These are phyloP conservation scores for Lerema accius DNA, from an alignment of 1,140 invertebrate genomes.

Conservation along the genomic window DNA sequence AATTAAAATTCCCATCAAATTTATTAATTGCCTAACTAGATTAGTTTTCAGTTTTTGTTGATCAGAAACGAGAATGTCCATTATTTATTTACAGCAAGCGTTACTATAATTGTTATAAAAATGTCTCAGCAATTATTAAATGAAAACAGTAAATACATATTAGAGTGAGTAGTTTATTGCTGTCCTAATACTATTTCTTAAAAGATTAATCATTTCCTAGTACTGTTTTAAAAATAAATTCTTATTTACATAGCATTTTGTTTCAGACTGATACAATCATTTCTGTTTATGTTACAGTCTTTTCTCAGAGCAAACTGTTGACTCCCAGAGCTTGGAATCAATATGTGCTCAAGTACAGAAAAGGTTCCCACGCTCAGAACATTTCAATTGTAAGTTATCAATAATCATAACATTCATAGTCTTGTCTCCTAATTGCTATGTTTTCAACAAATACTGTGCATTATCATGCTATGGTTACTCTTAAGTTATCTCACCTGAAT, in stretches of 20 bases:
- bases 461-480: no score
- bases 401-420: conserved; percentile 4
- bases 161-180: conserved; percentile 60
- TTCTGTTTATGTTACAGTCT: conserved; percentile 67
- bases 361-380: conserved; percentile 88
- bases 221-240: no score
- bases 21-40: no score
- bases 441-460: no score
- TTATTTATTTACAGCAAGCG: conserved; percentile 3
- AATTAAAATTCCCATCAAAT: no score
- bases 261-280: conserved; percentile 4
- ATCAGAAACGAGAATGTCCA: conserved; percentile 7
- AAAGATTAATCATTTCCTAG: conserved; percentile 21
- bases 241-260: no score
- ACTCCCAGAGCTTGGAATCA: conserved; percentile 76
- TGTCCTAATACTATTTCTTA: neutral
- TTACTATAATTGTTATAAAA: conserved; percentile 34
- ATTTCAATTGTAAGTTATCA: conserved; percentile 87
- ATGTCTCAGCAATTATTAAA: conserved; percentile 74
- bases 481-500: no score
- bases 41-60: conserved; percentile 4
- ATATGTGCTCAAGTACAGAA: conserved; percentile 86
- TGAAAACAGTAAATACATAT: conserved; percentile 77
- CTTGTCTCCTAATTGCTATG: no score
- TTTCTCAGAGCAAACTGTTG: conserved; percentile 80